Conservation (phyloP, 1,140 invertebrate species). For the Panagrolaimus sp. region DNA sequence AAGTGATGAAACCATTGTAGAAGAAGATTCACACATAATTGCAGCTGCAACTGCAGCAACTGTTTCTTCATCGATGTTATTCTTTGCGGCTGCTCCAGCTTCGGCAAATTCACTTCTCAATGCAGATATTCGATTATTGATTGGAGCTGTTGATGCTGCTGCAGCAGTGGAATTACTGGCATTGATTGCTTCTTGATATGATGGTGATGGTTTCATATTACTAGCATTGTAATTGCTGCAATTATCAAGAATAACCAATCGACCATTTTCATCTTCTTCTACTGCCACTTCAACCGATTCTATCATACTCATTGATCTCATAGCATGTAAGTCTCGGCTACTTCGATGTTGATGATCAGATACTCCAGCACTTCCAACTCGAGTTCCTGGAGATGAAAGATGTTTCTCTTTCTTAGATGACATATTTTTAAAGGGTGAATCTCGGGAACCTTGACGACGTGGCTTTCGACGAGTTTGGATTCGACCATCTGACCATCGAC, state of each 20-base stretch:
- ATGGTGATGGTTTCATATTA: slow-evolving; percentile 3
- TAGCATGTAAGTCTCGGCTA: too few relatives aligned
- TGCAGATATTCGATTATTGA: neutral
- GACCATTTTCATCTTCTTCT: slow-evolving; percentile 6
- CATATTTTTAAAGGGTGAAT: too few relatives aligned
- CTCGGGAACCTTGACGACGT: too few relatives aligned
- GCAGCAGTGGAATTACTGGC: neutral
- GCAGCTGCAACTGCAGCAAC: neutral
- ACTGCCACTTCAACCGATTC: neutral
- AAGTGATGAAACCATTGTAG: slow-evolving; percentile 29
- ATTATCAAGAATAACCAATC: neutral
- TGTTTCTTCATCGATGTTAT: neutral
- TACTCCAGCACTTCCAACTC: too few relatives aligned
- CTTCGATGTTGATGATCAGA: too few relatives aligned
- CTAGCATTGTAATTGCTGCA: neutral
- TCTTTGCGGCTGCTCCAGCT: neutral
- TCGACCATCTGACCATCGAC: slow-evolving; percentile 2
- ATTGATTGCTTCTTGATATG: neutral
- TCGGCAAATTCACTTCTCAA: neutral
- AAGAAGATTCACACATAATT: slow-evolving; percentile 18
- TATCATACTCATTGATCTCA: neutral
- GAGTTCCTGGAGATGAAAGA: neutral
- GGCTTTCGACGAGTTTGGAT: neutral
- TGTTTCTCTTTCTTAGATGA: too few relatives aligned
- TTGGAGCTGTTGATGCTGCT: too few relatives aligned